Evolutionary conservation across 2,113 vertebrate genomes (phyloP).

Genomic region (Proteles cristata): DNA sequence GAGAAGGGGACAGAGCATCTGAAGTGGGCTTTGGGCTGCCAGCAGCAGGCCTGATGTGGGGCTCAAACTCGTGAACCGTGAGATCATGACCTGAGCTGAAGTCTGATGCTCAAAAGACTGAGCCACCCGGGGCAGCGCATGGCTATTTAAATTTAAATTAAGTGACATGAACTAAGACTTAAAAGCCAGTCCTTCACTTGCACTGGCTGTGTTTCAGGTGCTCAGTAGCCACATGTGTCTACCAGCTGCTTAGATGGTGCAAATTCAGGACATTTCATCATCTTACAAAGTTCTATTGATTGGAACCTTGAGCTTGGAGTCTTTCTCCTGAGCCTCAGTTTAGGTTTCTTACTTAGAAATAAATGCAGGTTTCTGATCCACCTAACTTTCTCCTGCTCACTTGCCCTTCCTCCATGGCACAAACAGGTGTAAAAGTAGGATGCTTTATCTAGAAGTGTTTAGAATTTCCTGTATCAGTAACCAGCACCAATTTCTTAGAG

Average conservation of each 20-base stretch:
- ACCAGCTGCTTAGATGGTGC: rapidly evolving
- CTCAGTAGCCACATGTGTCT: not conserved
- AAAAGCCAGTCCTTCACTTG: not conserved
- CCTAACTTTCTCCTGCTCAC: not conserved
- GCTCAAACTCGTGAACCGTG: too few relatives aligned
- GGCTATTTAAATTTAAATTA: not conserved
- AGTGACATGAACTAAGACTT: not conserved
- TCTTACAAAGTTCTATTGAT: not conserved
- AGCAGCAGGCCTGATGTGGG: too few relatives aligned
- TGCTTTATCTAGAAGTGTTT: not conserved
- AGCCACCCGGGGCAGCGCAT: too few relatives aligned
- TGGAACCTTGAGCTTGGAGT: not conserved
- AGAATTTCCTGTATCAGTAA: not conserved
- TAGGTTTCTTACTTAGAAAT: not conserved
- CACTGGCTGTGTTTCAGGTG: not conserved
- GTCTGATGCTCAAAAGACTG: too few relatives aligned
- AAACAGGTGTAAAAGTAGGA: not conserved
- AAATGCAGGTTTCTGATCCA: not conserved
- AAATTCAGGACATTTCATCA: not conserved
- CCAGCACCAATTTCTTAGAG: not conserved
- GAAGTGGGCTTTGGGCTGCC: too few relatives aligned
- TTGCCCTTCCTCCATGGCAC: not conserved
- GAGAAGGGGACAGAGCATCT: too few relatives aligned
- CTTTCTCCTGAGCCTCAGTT: not conserved
- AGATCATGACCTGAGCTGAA: too few relatives aligned